Base-by-base conservation (phyloP, 2,888 invertebrate species). In the Brachypterus glaber region DNA sequence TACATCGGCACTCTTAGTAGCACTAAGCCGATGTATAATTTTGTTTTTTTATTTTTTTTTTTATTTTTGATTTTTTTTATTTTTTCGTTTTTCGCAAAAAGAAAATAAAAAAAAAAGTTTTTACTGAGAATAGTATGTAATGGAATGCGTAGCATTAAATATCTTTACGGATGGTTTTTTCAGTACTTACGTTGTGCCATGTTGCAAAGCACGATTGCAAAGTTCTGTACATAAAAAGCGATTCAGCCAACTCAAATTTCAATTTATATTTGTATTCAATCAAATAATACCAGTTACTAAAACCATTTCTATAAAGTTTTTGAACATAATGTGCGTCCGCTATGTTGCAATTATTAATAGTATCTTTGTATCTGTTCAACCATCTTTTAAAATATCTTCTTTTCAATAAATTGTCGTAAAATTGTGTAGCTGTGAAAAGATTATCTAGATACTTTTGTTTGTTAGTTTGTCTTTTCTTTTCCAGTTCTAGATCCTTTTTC, bases 391-490 rank as follows among this genome's bases (percentile, higher is more conserved):
- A 48, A 63, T 63, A 17, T 53, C 46, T 26, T 54, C 56, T 18
- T 51, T 68, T 44, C 12, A 71, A 44, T 26, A 61, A 50, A 9
- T 47, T 59, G 2, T 64, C 61, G 40, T 67, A 62, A 43, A 68
- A 69, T n/a, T 62, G 53, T 13, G 63, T 50, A 0, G 72, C 67
- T 47, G 59, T 68, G 16, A 60, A 56, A n/a, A 61, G 54, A 43
- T 67, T 67, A 39, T 66, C 64, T 9, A 69, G 44, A 39, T 59
- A 66, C 21, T 58, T 59, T 46, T 66, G 60, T 15, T 64, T 66
- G 37, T 67, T 69, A 41, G 72, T 71, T 56, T 77, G 76, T 51
- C 72, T 74, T 39, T 71, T 62, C 40, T 76, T 72, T 49, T 71
- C 74, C 31, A 72, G 68, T 55, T 63, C 67, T 3, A 66, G 55